phyloP scores from a whole-genome alignment of 2,113 vertebrate genomes.

The Ranitomeya variabilis region DNA sequence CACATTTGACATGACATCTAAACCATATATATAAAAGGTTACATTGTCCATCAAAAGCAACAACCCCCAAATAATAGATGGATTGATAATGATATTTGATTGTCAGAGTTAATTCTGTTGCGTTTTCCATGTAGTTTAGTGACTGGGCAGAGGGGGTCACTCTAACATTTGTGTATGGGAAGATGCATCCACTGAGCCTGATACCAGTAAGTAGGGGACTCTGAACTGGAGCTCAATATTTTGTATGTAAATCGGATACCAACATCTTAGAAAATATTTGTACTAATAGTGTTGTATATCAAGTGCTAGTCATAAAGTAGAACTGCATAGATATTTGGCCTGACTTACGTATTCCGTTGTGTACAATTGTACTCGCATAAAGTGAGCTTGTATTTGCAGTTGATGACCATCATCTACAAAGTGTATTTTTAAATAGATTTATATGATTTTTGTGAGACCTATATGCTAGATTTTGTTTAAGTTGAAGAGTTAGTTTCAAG shows the following conservation, averaged over 20 bases:
- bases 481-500: neutral
- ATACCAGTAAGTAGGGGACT: neutral
- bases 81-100: neutral
- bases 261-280: neutral
- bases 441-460: neutral
- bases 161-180: slow-evolving; percentile 63
- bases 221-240: neutral
- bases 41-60: too few species aligned
- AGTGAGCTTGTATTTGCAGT: neutral
- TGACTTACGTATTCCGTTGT: neutral
- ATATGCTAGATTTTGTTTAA: neutral
- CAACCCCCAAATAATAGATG: neutral
- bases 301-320: neutral
- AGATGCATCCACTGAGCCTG: neutral
- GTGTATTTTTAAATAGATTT: neutral
- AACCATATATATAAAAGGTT: too few species aligned
- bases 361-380: neutral
- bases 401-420: neutral
- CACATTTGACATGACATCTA: too few species aligned
- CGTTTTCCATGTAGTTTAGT: slow-evolving; percentile 63
- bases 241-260: neutral
- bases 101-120: neutral
- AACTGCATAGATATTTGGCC: neutral
- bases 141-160: slow-evolving; percentile 69
- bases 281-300: neutral